phyloP scores from a whole-genome alignment of 35 echinoderm and acorn worm species.

The Amphiura filiformis region DNA sequence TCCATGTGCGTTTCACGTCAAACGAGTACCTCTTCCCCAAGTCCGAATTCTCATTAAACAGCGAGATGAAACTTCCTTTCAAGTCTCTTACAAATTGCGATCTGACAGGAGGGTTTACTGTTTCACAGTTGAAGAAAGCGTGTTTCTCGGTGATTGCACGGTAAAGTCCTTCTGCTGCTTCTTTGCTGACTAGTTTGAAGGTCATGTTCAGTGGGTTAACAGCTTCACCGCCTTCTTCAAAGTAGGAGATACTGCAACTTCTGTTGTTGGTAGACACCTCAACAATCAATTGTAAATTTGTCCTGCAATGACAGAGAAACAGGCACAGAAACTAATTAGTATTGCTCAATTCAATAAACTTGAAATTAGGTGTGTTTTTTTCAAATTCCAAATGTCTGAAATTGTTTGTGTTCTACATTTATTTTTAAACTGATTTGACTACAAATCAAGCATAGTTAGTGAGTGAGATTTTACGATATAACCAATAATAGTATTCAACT shows the following conservation, averaged over 20 bases:
- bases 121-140: slow-evolving; percentile 85
- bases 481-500: too few relatives aligned
- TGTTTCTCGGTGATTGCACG: slow-evolving; percentile 87
- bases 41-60: slow-evolving; percentile 82
- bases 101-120: slow-evolving; percentile 67
- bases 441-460: too few relatives aligned
- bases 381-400: too few relatives aligned
- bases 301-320: slow-evolving; percentile 52
- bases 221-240: slow-evolving; percentile 53
- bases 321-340: too few relatives aligned
- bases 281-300: slow-evolving; percentile 42
- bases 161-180: slow-evolving; percentile 86
- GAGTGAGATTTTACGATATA: too few relatives aligned
- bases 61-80: slow-evolving; percentile 72
- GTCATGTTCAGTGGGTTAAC: slow-evolving; percentile 34
- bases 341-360: too few relatives aligned
- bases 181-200: slow-evolving; percentile 71
- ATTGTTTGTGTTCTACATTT: too few relatives aligned
- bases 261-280: slow-evolving; percentile 58
- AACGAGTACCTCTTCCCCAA: slow-evolving; percentile 90
- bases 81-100: slow-evolving; percentile 80
- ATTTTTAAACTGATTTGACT: too few relatives aligned
- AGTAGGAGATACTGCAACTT: slow-evolving; percentile 48
- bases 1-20: slow-evolving; percentile 79
- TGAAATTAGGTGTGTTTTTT: too few relatives aligned